A percentile compares a stretch with the other conserved stretches of the same genome.
Evolutionary conservation across 2,797 vertebrate genomes (phyloP).

Genomic region (Gallinago solitaria): DNA sequence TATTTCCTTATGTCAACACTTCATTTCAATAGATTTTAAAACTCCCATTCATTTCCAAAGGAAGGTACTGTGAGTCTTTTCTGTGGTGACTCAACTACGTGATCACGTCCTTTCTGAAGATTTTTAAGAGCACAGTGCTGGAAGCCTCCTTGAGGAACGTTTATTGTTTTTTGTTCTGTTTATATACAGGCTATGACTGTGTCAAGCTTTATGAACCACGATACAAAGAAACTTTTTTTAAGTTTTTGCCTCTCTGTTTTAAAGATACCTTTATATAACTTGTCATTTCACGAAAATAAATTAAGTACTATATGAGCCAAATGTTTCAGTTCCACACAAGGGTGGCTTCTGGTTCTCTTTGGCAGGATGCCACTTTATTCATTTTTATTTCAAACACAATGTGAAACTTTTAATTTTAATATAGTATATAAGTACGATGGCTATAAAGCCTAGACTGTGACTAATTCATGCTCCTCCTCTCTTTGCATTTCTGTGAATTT

Average conservation of each 20-base stretch:
- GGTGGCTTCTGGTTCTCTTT: constrained; percentile 72
- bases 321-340: constrained; percentile 74
- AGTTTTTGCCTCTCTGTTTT: constrained; percentile 64
- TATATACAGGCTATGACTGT: constrained; percentile 15
- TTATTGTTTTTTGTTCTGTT: constrained; percentile 62
- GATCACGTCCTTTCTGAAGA: constrained; percentile 50
- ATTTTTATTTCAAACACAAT: constrained; percentile 78
- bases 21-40: constrained; percentile 66
- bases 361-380: constrained; percentile 75
- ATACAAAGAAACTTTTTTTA: constrained; percentile 51
- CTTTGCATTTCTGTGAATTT: constrained; percentile 12
- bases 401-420: constrained; percentile 76
- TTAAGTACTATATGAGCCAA: constrained; percentile 77
- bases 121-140: constrained; percentile 44
- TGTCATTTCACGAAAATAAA: constrained; percentile 79
- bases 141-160: constrained; percentile 28
- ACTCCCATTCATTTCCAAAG: constrained; percentile 47
- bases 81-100: constrained; percentile 3
- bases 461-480: constrained; percentile 50
- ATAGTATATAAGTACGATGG: constrained; percentile 36
- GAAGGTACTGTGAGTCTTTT: constrained; percentile 55
- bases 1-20: constrained; percentile 74
- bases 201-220: constrained; percentile 34
- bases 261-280: constrained; percentile 75
- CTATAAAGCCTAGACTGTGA: constrained; percentile 52